Evolutionary conservation across 1,140 invertebrate genomes (phyloP).

Genomic region (Penaeus japonicus): DNA sequence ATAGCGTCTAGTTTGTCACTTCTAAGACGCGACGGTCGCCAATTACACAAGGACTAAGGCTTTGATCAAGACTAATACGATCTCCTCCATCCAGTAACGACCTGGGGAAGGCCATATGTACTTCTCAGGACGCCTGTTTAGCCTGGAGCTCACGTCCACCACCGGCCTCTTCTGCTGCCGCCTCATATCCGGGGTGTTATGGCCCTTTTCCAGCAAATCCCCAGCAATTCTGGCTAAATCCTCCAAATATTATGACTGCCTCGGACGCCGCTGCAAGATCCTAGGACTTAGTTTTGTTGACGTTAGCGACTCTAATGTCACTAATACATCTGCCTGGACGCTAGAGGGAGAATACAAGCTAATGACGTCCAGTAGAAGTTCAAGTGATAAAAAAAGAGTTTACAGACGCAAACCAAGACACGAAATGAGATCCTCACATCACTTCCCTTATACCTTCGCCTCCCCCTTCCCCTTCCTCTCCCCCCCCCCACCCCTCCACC

Average conservation of each 20-base stretch:
- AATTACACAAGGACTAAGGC: constrained; percentile 55
- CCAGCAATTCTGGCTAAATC: constrained; percentile 54
- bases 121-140: constrained; percentile 54
- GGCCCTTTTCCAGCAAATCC: constrained; percentile 58
- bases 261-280: constrained; percentile 53
- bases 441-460: not conserved
- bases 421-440: not conserved
- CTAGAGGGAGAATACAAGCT: constrained; percentile 35
- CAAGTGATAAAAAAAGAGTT: not conserved
- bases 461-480: not conserved
- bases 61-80: constrained; percentile 59
- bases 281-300: constrained; percentile 56
- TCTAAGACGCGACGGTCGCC: constrained; percentile 53
- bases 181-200: constrained; percentile 55
- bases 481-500: not conserved
- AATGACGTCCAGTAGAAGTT: constrained; percentile 17
- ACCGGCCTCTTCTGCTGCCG: constrained; percentile 54
- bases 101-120: constrained; percentile 57
- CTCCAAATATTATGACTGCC: constrained; percentile 55
- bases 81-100: constrained; percentile 58
- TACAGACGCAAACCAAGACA: too few species aligned
- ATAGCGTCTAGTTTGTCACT: constrained; percentile 55
- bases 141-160: constrained; percentile 57
- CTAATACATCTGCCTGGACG: constrained; percentile 47
- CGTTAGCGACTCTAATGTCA: constrained; percentile 53